A percentile compares a stretch with the other conserved stretches of the same genome.
These are phyloP conservation scores for Aphaenogaster floridana DNA, from an alignment of 1,140 invertebrate species.

Conservation along the genomic window DNA sequence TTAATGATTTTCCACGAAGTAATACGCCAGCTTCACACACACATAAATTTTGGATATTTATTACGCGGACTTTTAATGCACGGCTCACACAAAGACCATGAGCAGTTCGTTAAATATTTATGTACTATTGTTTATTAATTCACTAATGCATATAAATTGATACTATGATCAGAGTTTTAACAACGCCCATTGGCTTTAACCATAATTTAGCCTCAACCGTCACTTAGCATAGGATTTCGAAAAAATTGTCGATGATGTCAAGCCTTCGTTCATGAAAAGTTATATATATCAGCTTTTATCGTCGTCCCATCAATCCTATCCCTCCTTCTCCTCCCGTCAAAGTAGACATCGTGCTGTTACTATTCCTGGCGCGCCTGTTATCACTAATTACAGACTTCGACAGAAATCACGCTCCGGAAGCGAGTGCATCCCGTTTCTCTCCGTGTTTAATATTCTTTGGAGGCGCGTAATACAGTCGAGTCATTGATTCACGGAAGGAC, in stretches of 20 bases:
- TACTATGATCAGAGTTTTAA: background rate
- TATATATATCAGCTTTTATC: slow-evolving; percentile 66
- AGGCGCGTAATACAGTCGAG: slow-evolving; percentile 63
- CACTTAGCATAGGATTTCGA: background rate
- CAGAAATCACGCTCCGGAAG: slow-evolving; percentile 75
- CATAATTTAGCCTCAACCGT: background rate
- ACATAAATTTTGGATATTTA: slow-evolving; percentile 51
- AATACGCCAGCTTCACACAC: too few relatives aligned
- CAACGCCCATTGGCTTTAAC: background rate
- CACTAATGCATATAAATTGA: background rate
- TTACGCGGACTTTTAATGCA: slow-evolving; percentile 16
- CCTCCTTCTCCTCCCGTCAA: background rate
- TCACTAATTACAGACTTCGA: slow-evolving; percentile 71
- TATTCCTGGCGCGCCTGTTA: slow-evolving; percentile 70
- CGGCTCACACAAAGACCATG: slow-evolving; percentile 14
- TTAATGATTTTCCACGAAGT: too few relatives aligned
- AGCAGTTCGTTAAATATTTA: background rate
- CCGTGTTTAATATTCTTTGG: slow-evolving; percentile 63
- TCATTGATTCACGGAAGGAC: slow-evolving; percentile 69
- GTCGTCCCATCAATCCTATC: slow-evolving; percentile 60
- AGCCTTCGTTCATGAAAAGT: slow-evolving; percentile 31
- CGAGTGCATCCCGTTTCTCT: slow-evolving; percentile 24
- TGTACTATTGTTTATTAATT: slow-evolving; percentile 16
- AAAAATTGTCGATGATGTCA: background rate
- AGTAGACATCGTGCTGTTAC: slow-evolving; percentile 66